Conservation (phyloP, 2,113 vertebrate genomes). For the Calidris pygmaea region DNA sequence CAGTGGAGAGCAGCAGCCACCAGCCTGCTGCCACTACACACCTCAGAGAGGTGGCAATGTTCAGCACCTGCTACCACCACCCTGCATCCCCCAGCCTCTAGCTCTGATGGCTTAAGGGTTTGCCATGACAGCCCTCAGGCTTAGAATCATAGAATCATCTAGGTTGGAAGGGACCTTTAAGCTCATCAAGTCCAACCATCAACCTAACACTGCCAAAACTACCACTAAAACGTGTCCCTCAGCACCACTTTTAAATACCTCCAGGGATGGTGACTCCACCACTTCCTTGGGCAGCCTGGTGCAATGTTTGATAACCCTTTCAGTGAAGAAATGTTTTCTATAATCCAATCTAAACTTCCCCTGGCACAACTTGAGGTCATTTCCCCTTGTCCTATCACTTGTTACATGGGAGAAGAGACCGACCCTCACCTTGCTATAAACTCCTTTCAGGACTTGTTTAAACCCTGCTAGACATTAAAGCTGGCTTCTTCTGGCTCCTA, state of each 20-base stretch:
- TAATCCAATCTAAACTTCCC: not conserved
- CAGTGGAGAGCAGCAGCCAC: not conserved
- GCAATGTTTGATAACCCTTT: not conserved
- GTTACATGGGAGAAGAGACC: not conserved
- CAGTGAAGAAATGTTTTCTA: not conserved
- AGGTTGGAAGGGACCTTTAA: not conserved
- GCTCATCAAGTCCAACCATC: not conserved
- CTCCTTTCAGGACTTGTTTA: not conserved
- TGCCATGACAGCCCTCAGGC: not conserved
- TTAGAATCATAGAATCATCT: not conserved
- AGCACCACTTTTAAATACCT: not conserved
- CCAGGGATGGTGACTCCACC: not conserved
- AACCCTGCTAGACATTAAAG: fast-evolving
- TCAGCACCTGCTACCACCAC: not conserved
- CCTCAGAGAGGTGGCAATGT: not conserved
- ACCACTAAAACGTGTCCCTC: not conserved
- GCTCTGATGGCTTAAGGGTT: not conserved
- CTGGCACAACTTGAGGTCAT: not conserved
- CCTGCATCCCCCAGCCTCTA: not conserved
- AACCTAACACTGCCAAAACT: not conserved
- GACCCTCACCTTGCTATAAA: not conserved
- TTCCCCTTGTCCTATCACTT: not conserved
- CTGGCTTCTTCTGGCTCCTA: not conserved
- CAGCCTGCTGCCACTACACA: not conserved
- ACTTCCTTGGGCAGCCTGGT: not conserved